Base-by-base conservation (phyloP, 2,797 vertebrate species). In the Ctenosaura bakeri region DNA sequence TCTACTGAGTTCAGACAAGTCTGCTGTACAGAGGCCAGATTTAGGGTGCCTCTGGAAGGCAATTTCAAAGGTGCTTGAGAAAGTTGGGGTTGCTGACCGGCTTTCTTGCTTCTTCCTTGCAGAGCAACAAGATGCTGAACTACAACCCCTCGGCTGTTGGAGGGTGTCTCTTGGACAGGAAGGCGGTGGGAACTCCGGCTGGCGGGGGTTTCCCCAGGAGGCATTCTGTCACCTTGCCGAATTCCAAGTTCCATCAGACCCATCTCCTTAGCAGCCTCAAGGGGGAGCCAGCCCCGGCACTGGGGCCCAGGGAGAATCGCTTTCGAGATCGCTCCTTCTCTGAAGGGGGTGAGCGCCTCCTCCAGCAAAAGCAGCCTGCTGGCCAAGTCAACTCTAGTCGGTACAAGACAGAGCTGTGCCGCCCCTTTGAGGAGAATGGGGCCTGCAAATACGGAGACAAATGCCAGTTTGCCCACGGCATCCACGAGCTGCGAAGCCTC, bases 151-250 rank as follows among this genome's bases (percentile, higher is more conserved):
- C 98, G 91, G 96, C 98, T 94, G 97, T 98, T 92, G 91, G 98
- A 95, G 98, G 98, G 97, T 98, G 98, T 98, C 98, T 99, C 98
- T 98, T 99, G 98, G 99, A 99, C 98, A 99, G 98, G 98, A 99
- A 99, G 97, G 99, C 98, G 59, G 99, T 99, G 97, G 99, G 99
- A 92, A 98, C 98, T 93, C 99, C 99, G 73, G 98, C 98, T 0
- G 96, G 97, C n/a, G 98, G 97, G 74, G 97, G 98, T 92, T 99
- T 98, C 96, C 98, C 99, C 95, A 98, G 99, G 95, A 98, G 98
- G 96, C 99, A 99, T 97, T 99, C 99, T 0, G 98, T 99, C 95
- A 99, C 97, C 86, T 95, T 98, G 93, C 96, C 98, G 97, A 98
- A 97, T 97, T 97, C 98, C 94, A 99, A 98, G 96, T 99, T 99